Percentiles rank a stretch among this genome's conserved stretches.
These are phyloP conservation scores for Garrulus glandarius DNA, from an alignment of 2,797 vertebrate genomes.

Conservation along the genomic window DNA sequence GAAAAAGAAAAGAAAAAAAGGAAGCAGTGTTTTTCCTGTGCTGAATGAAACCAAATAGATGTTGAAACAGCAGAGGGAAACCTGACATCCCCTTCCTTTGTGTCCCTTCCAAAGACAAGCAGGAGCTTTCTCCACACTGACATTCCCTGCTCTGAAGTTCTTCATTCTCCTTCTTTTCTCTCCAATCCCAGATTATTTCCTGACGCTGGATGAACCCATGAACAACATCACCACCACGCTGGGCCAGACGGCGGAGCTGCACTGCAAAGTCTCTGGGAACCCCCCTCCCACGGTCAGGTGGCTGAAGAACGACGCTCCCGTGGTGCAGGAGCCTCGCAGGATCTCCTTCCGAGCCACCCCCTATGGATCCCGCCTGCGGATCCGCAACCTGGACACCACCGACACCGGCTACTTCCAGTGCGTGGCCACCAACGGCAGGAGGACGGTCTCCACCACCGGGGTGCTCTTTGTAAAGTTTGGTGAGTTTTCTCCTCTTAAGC, in stretches of 20 bases:
- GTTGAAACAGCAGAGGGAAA: background rate
- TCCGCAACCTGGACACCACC: slow-evolving; percentile 94
- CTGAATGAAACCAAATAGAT: background rate
- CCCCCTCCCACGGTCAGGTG: slow-evolving; percentile 87
- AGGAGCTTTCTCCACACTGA: background rate
- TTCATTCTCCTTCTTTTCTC: background rate
- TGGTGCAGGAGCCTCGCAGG: slow-evolving; percentile 91
- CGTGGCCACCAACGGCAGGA: slow-evolving; percentile 86
- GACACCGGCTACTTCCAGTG: slow-evolving; percentile 99
- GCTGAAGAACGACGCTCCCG: slow-evolving; percentile 97
- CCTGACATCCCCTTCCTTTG: background rate
- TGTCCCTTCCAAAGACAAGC: background rate
- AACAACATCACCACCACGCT: slow-evolving; percentile 98
- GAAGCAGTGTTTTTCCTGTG: background rate
- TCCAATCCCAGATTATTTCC: slow-evolving; percentile 78
- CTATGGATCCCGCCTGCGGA: slow-evolving; percentile 92
- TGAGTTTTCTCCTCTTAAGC: slow-evolving; percentile 54
- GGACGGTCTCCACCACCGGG: slow-evolving; percentile 91
- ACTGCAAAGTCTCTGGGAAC: slow-evolving; percentile 89
- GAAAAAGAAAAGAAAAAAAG: background rate
- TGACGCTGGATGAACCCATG: slow-evolving; percentile 90
- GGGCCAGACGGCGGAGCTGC: slow-evolving; percentile 90
- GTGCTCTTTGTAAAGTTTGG: slow-evolving; percentile 97
- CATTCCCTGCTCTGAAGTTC: background rate
- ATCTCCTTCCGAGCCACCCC: slow-evolving; percentile 85